Conservation (phyloP, 2,113 vertebrate species). For the Plestiodon gilberti region DNA sequence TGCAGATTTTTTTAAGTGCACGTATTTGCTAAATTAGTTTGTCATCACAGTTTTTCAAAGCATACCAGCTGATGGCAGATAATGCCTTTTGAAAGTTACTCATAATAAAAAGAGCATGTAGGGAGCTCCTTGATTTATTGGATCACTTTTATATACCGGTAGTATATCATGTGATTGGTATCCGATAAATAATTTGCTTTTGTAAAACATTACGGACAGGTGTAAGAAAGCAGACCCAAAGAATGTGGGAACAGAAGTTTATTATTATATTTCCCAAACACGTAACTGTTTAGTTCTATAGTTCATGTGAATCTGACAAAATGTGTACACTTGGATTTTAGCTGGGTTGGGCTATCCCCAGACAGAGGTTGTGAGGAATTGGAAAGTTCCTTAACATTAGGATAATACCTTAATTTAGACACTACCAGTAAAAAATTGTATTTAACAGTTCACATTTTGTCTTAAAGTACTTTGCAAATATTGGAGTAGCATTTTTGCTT, state of each 20-base stretch:
- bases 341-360: neutral
- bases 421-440: neutral
- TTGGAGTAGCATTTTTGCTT: neutral
- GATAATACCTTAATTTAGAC: slow-evolving; percentile 1
- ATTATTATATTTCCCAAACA: neutral
- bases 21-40: slow-evolving; percentile 55
- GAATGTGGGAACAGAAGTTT: neutral
- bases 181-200: slow-evolving; percentile 24
- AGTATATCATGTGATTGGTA: slow-evolving; percentile 26
- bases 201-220: neutral
- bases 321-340: neutral
- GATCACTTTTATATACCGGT: slow-evolving; percentile 60
- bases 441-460: neutral
- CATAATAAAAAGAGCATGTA: slow-evolving; percentile 59
- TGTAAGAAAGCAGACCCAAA: neutral
- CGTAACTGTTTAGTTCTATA: too few relatives aligned
- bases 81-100: slow-evolving; percentile 68
- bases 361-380: neutral
- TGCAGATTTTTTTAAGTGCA: slow-evolving; percentile 24
- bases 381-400: neutral
- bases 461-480: neutral
- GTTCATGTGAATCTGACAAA: neutral
- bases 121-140: slow-evolving; percentile 56
- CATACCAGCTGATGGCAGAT: slow-evolving; percentile 55
- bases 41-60: slow-evolving; percentile 58